Evolutionary conservation across 2,797 vertebrate species (phyloP).

Genomic region (Prionace glauca): DNA sequence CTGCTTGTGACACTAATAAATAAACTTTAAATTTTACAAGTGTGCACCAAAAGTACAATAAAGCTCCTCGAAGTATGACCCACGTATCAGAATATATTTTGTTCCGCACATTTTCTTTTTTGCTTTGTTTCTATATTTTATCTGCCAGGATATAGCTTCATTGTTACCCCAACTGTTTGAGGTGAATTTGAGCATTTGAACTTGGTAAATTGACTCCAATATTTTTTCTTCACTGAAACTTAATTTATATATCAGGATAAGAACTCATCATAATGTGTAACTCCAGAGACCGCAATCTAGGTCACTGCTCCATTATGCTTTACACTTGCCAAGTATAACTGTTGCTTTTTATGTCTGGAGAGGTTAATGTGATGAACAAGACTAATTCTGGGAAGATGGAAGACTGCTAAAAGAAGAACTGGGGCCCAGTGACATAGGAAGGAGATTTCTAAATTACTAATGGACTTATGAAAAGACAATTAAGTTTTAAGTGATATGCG

Average conservation of each 20-base stretch:
- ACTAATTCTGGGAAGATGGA: constrained; percentile 8
- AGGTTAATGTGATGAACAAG: constrained; percentile 14
- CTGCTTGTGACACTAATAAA: no score
- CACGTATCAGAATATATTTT: not conserved
- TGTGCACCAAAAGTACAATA: not conserved
- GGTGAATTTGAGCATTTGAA: not conserved
- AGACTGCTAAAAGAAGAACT: constrained; percentile 27
- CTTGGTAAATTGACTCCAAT: not conserved
- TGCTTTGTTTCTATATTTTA: not conserved
- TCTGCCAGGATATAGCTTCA: not conserved
- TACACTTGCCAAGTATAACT: constrained; percentile 3
- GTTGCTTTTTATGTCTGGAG: constrained; percentile 29
- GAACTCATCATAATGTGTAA: not conserved
- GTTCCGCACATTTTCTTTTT: not conserved
- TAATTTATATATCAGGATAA: constrained; percentile 3
- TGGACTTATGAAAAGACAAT: constrained; percentile 26
- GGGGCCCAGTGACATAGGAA: constrained; percentile 9
- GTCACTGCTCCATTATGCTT: not conserved
- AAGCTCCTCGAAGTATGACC: not conserved
- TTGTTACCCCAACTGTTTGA: not conserved
- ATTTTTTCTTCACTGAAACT: not conserved
- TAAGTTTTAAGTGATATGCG: not conserved
- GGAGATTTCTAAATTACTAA: constrained; percentile 16
- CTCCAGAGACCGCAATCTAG: constrained; percentile 21
- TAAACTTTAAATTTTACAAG: not conserved